Evolutionary conservation across 1,140 invertebrate species (phyloP), one percentile per base, ranked within the genome.

Genomic region (Neodiprion pinetum): DNA sequence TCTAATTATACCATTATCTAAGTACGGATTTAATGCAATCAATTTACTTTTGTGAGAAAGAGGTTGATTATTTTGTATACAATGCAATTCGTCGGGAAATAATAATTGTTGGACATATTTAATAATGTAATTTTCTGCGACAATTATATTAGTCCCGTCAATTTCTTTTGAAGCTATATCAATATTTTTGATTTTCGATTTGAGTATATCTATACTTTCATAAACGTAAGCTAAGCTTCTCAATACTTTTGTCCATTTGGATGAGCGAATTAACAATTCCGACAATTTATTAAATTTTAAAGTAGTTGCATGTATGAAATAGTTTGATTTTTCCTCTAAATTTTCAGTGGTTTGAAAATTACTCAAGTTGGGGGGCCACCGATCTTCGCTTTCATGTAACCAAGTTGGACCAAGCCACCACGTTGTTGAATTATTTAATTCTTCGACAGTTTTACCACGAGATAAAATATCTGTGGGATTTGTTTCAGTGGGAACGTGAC

Each of bases 391-490:
- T 47, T 49, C 7, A 14, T 11, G 10, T 4, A 79, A 67, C 72
- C 76, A 82, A 1, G 7, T 0, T 50, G 77, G 80, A 0, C 80
- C 81, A 11, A 10, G 10, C 74, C 73, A 77, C 81, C 81, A 81
- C 12, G 81, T 68, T 11, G 53, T 10, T 74, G 79, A 65, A 48
- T 72, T 1, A 12, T 48, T 0, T 9, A 82, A 53, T 53, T 79
- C 67, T 1, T 8, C 4, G 9, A 80, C 68, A 1, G 68, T 21
- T 48, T 76, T 1, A 9, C 82, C 81, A 47, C 82, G 12, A 0
- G 77, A 78, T 7, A 67, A 75, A 12, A 23, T 74, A 72, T 83
- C 81, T 7, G 77, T 75, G 11, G 79, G 80, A 73, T 83, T 81
- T n/a, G 78, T 74, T 14, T 48, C 28, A 3, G 74, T 65, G 1